Base-by-base conservation (phyloP, 1,140 invertebrate species). In the Phenacoccus solenopsis region DNA sequence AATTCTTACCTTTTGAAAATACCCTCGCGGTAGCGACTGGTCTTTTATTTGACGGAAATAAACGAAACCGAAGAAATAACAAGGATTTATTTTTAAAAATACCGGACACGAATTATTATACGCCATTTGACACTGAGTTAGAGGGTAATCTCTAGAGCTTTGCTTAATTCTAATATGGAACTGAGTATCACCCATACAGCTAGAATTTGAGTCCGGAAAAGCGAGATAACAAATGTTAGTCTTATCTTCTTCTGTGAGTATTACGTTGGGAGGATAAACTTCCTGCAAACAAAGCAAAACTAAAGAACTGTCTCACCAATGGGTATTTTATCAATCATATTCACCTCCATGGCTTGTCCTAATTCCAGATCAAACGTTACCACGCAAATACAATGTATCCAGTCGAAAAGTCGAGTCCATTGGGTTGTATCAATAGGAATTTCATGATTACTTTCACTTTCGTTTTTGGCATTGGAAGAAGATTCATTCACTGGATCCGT, bases 11-110 rank as follows among this genome's bases (percentile, higher is more conserved):
- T 99, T 99, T 81, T 99, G 97, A 81, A 98, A 98, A 81, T 99
- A 99, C 69, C 97, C 97, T 76, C 97, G 84, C 35, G 94, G 90
- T 74, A 98, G 82, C 57, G 89, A 86, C 22, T 90, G 84, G 82
- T 99, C 96, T 79, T 96, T 96, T 27, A 96, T 94, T 85, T 98
- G 96, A 73, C 97, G 85, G 80, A 99, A 99, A 81, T 98, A 98
- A 9, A 98, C 96, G 82, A 93, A 99, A 64, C 96, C 97, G 87
- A 93, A 98, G 74, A 90, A 90, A 80, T 92, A 93, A 69, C 87
- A 86, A 28, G 82, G 81, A 77, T 94, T 89, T 16, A 87, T 86
- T 78, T 90, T 87, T 61, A 93, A 79, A 64, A 86, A 85, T 1
- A 85, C 83, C 21, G 87, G 84, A 78, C 88, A 88, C 71, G 87